phyloP scores from a whole-genome alignment of 2,797 vertebrate species.

The Phoxinus dragarum region DNA sequence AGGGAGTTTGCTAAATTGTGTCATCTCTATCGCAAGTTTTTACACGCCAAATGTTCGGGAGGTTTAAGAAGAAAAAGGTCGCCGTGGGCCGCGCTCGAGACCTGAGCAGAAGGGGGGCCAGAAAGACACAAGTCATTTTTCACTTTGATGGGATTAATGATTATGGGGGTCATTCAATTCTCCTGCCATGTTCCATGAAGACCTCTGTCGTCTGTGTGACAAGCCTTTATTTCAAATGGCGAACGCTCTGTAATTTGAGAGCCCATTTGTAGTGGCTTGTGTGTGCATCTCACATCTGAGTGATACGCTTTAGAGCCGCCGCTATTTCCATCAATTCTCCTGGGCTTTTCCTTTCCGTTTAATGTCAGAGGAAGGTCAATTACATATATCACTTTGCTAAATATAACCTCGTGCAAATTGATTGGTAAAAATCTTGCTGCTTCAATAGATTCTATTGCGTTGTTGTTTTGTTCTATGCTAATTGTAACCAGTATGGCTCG shows the following conservation, averaged over 20 bases:
- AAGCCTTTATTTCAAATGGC: slow-evolving; percentile 58
- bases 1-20: slow-evolving; percentile 51
- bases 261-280: slow-evolving; percentile 47
- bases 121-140: slow-evolving; percentile 42
- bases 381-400: slow-evolving; percentile 61
- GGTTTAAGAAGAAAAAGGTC: slow-evolving; percentile 28
- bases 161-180: slow-evolving; percentile 48
- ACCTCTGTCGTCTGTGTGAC: slow-evolving; percentile 56
- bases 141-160: slow-evolving; percentile 52
- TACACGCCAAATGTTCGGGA: slow-evolving; percentile 48
- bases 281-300: slow-evolving; percentile 51
- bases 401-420: slow-evolving; percentile 53
- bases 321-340: slow-evolving; percentile 61
- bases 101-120: slow-evolving; percentile 3
- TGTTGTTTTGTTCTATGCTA: slow-evolving; percentile 12
- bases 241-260: slow-evolving; percentile 60
- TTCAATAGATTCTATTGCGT: slow-evolving; percentile 26
- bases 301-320: slow-evolving; percentile 51
- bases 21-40: slow-evolving; percentile 49
- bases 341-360: slow-evolving; percentile 49
- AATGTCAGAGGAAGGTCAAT: slow-evolving; percentile 59
- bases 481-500: slow-evolving; percentile 44
- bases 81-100: slow-evolving; percentile 10
- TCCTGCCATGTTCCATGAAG: slow-evolving; percentile 54
- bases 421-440: slow-evolving; percentile 31